Evolutionary conservation across 2,113 vertebrate genomes (phyloP).

Genomic region (Acinonyx jubatus): DNA sequence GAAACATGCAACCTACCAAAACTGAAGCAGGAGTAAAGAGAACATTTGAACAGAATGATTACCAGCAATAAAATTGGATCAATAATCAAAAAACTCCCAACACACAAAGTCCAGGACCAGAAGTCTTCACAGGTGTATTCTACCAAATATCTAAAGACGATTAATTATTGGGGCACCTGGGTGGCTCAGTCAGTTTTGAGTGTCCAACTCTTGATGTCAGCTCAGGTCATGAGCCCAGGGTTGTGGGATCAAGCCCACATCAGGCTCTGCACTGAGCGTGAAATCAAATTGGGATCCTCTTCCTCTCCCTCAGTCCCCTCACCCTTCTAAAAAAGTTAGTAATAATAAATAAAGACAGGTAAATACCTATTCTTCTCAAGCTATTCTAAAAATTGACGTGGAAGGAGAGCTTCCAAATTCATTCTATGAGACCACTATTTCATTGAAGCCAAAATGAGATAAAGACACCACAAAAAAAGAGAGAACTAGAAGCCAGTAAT

Average conservation of each 20-base stretch:
- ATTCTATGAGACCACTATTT: not conserved
- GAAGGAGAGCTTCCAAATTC: not conserved
- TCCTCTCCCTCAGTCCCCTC: too few relatives aligned
- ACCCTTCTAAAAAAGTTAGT: too few relatives aligned
- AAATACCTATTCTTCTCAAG: not conserved
- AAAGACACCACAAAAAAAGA: not conserved
- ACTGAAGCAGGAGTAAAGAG: not conserved
- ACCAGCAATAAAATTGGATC: not conserved
- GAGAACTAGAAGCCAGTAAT: not conserved
- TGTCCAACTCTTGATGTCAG: too few relatives aligned
- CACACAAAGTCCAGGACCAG: not conserved
- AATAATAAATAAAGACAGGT: not conserved
- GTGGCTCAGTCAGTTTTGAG: too few relatives aligned
- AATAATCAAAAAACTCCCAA: not conserved
- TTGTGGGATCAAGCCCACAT: too few relatives aligned
- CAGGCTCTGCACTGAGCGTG: too few relatives aligned
- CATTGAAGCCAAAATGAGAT: not conserved
- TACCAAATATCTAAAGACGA: not conserved
- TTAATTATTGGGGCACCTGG: not conserved
- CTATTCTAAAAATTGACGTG: not conserved
- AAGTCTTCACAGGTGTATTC: not conserved
- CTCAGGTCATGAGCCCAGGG: too few relatives aligned
- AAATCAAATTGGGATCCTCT: too few relatives aligned
- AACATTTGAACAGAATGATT: not conserved
- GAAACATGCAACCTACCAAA: not conserved